Evolutionary conservation across 2,797 vertebrate genomes (phyloP), one percentile per base, ranked within the genome.

Genomic region (Poecilia gillii): DNA sequence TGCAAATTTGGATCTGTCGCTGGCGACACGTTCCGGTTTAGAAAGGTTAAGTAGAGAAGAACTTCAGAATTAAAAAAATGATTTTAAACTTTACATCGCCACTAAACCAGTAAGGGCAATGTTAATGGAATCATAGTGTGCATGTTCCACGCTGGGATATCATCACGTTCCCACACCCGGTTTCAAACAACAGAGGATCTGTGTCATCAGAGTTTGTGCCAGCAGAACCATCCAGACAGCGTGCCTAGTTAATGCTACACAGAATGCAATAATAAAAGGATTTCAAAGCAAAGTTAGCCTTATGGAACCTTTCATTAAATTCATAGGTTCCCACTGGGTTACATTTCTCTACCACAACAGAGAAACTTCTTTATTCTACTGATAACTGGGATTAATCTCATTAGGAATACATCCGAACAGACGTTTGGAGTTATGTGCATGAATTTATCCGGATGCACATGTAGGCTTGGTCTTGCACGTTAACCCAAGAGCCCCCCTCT

Each of bases 401-500:
- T 75, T 45, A 45, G 49, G 23, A 57, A 59, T 43, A n/a, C 25
- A 71, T 47, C n/a, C 53, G 68, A 49, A 76, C 45, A 18, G 53
- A 68, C 14, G 8, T 0, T 11, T 71, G 39, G 46, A 66, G 47
- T 57, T 57, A 49, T 45, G 75, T 8, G 39, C 33, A 47, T 33
- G 53, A 70, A 33, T 46, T 78, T 41, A 20, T 53, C 31, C 11
- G 41, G 47, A 53, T 53, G 31, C 59, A 71, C 39, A 76, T 49
- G 72, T 16, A 84, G 68, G 81, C 36, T n/a, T 36, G 53, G 87
- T 77, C 86, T 80, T 39, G 78, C 81, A 82, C 73, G 49, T 41
- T 47, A 88, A 79, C 83, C 81, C 75, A 80, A 91, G 87, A 81
- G 77, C 86, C 85, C 87, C 86, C 85, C 87, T 85, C 89, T 89